A percentile compares a stretch with the other conserved stretches of the same genome.
Conservation (phyloP, 2,797 vertebrate species). For the Cephalopachus bancanus region DNA sequence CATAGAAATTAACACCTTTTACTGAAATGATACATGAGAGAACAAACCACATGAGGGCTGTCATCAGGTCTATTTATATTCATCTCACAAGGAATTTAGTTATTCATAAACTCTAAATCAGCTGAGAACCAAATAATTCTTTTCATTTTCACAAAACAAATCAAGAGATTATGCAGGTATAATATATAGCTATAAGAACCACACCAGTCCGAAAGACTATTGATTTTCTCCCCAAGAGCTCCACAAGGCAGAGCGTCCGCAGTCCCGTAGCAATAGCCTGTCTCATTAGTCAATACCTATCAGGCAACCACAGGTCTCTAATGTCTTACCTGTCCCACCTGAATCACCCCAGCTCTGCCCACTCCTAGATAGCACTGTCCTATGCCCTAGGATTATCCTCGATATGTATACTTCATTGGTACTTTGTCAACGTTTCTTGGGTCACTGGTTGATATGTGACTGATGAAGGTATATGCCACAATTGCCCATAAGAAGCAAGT, state of each 20-base stretch:
- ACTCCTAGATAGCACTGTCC: background rate
- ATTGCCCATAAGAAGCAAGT: background rate
- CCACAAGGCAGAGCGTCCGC: background rate
- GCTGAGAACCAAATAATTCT: conserved; percentile 45
- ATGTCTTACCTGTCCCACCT: background rate
- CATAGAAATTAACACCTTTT: conserved; percentile 99
- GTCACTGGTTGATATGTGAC: background rate
- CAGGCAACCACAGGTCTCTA: background rate
- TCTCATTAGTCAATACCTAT: background rate
- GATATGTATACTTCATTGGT: background rate
- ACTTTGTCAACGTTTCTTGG: background rate
- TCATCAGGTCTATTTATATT: conserved; percentile 51
- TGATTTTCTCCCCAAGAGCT: background rate
- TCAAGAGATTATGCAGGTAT: background rate
- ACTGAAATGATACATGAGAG: conserved; percentile 89
- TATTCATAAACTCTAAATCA: conserved; percentile 60
- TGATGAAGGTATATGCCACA: background rate
- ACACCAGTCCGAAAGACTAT: background rate
- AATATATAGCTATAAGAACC: conserved; percentile 28
- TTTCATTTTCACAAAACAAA: conserved; percentile 68
- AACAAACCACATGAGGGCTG: conserved; percentile 68
- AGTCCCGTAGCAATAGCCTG: background rate
- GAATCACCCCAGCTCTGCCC: background rate
- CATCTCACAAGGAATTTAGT: conserved; percentile 33
- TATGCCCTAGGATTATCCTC: background rate